Base-by-base conservation (phyloP, 2,797 vertebrate genomes). In the Crocidura indochinensis region DNA sequence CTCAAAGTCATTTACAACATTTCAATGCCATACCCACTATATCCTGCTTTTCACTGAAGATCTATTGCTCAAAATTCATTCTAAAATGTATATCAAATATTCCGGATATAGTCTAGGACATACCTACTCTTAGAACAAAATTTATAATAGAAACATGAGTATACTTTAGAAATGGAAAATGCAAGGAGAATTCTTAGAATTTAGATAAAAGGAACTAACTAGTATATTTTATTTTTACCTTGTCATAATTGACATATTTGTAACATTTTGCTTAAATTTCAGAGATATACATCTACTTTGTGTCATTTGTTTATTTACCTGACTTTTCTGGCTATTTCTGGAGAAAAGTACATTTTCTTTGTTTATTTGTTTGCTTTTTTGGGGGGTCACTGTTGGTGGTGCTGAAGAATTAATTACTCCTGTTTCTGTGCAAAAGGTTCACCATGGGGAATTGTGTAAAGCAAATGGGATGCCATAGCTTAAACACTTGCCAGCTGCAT, bases 1-100 rank as follows among this genome's bases (percentile, higher is more conserved):
- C 73, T 92, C 90, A 94, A 24, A 89, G 91, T 94, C 64, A 88
- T 83, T 76, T 84, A 24, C 62, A 78, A 3, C 17, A 80, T 91
- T 76, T 82, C 49, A 95, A 38, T 83, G 31, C 20, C 47, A 46
- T 69, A 51, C 8, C 10, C 31, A 49, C 60, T 78, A n/a, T 31
- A 84, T 84, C 29, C 24, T 3, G 19, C 11, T 73, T 81, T 91
- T 81, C 38, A 72, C 12, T 31, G n/a, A 84, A 9, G 7, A 6
- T 74, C 14, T 74, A 0, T 67, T 67, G 51, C 44, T 19, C 88
- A 17, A n/a, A 90, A 62, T 75, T 8, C 20, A 62, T 24, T 83
- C 10, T 65, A 64, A 90, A 67, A 27, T 84, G 82, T 86, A 3
- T 72, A 8, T 74, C 2, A 27, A 6, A 82, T 90, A 49, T n/a